phyloP scores from a whole-genome alignment of 2,797 vertebrate genomes.

The Cyprinella venusta region DNA sequence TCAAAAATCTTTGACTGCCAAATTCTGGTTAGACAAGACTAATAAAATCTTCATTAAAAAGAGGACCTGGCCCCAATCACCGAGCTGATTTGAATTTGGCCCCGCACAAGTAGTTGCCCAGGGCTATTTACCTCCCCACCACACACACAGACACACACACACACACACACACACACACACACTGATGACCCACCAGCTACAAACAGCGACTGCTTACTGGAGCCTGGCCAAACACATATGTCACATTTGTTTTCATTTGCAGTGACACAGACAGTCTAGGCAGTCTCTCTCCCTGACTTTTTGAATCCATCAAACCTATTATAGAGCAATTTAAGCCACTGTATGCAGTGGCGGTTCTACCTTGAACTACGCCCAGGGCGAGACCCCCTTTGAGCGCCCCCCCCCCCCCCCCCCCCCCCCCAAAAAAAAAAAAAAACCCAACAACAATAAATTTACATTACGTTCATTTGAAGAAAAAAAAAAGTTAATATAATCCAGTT shows the following conservation, averaged over 20 bases:
- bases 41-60: conserved; percentile 40
- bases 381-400: too few relatives aligned
- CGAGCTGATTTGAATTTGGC: conserved; percentile 27
- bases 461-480: too few relatives aligned
- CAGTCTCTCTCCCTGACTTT: conserved; percentile 27
- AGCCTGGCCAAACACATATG: conserved; percentile 33
- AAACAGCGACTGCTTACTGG: conserved; percentile 19
- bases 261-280: conserved; percentile 40
- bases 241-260: conserved; percentile 42
- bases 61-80: conserved; percentile 11
- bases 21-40: not conserved
- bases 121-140: conserved; percentile 21
- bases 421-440: too few relatives aligned
- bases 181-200: conserved; percentile 22
- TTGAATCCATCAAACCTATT: conserved; percentile 18
- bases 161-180: conserved; percentile 26
- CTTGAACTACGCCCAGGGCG: too few relatives aligned
- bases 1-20: not conserved
- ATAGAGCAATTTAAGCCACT: conserved; percentile 27
- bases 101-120: not conserved
- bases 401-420: too few relatives aligned
- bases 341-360: too few relatives aligned
- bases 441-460: too few relatives aligned
- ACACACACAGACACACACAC: conserved; percentile 35
- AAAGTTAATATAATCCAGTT: too few relatives aligned